Percentiles rank a stretch among this genome's conserved stretches.
Evolutionary conservation across 2,113 vertebrate species (phyloP).

Genomic region (Lathamus discolor): DNA sequence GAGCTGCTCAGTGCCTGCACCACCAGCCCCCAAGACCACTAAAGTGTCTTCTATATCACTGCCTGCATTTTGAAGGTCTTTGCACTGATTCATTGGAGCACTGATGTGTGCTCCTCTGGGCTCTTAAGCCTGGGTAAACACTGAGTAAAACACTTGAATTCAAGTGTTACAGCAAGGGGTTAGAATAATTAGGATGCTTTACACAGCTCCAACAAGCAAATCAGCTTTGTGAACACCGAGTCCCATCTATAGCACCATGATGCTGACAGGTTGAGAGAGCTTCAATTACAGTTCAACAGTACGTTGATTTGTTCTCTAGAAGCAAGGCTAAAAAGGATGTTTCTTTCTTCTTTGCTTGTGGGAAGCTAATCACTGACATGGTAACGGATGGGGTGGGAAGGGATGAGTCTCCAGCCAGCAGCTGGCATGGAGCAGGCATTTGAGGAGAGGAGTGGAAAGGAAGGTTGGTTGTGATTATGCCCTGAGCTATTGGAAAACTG

Average conservation of each 20-base stretch:
- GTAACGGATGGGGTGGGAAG: not conserved
- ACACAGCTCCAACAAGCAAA: not conserved
- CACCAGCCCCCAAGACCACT: not conserved
- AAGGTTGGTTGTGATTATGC: not conserved
- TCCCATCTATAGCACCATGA: not conserved
- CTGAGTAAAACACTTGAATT: not conserved
- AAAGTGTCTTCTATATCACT: not conserved
- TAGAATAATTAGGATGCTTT: not conserved
- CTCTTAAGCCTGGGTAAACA: not conserved
- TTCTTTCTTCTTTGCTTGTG: not conserved
- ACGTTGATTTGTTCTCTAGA: not conserved
- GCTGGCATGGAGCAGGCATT: not conserved
- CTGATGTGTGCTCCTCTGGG: not conserved
- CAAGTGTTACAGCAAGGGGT: not conserved
- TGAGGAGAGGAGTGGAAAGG: not conserved
- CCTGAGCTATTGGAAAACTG: not conserved
- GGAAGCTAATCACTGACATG: not conserved
- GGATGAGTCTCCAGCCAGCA: not conserved
- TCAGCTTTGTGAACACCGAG: not conserved
- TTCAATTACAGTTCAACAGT: not conserved
- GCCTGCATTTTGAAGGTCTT: not conserved
- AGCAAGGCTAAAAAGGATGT: not conserved
- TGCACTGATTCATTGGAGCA: not conserved
- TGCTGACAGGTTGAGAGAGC: not conserved
- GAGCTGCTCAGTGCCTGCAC: not conserved